Conservation (phyloP, 23 tunicate genomes). For the Trididemnum clinides region DNA sequence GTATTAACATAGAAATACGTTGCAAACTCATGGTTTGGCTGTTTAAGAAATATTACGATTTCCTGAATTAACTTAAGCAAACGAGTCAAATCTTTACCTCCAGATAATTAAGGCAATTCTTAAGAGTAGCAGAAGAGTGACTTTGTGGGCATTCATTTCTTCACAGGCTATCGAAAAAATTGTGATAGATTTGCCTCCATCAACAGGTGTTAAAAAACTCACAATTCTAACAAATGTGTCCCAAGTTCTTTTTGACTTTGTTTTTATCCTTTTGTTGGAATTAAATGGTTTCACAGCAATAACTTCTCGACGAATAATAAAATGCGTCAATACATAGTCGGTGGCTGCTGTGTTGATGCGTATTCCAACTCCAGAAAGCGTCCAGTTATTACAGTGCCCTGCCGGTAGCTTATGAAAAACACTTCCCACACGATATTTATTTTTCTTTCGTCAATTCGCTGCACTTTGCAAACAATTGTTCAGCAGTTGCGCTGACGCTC, state of each 20-base stretch:
- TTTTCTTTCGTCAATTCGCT: too few relatives aligned
- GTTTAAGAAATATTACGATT: conserved; percentile 42
- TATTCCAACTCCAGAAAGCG: conserved; percentile 22
- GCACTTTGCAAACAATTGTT: conserved; percentile 37
- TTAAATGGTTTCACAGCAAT: conserved; percentile 43
- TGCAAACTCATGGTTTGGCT: conserved; percentile 36
- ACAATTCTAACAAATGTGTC: conserved; percentile 38
- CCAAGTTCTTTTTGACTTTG: conserved; percentile 31
- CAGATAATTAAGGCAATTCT: conserved; percentile 15
- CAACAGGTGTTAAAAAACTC: conserved; percentile 48
- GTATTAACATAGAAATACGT: conserved; percentile 26
- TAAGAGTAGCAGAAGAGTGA: neutral
- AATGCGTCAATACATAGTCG: conserved; percentile 22
- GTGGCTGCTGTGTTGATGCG: conserved; percentile 30
- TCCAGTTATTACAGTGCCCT: conserved; percentile 50
- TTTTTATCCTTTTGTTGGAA: conserved; percentile 36
- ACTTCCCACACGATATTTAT: neutral
- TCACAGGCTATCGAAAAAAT: conserved; percentile 1
- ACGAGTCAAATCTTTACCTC: conserved; percentile 16
- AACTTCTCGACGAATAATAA: conserved; percentile 57
- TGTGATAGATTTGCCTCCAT: conserved; percentile 22
- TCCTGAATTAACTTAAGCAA: conserved; percentile 20
- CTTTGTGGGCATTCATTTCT: too few relatives aligned
- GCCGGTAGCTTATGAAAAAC: conserved; percentile 19
- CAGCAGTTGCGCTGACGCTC: conserved; percentile 46